A percentile compares a stretch with the other conserved stretches of the same genome.
Evolutionary conservation across 2,113 vertebrate species (phyloP).

Genomic region (Cercopithecus mona): DNA sequence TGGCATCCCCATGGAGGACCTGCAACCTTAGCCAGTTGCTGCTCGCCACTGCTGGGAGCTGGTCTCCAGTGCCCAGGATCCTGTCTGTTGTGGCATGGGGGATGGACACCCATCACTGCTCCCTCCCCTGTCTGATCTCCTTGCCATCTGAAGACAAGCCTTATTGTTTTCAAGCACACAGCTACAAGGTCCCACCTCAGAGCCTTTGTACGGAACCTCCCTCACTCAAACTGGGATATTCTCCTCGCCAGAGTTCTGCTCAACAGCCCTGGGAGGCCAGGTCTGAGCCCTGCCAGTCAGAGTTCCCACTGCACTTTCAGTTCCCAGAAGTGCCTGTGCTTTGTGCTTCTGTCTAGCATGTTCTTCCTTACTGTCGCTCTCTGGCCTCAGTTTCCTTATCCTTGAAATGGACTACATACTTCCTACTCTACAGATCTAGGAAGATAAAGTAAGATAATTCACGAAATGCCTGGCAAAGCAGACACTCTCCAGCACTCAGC

Average conservation of each 20-base stretch:
- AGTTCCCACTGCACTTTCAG: too few relatives aligned
- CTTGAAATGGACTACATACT: not conserved
- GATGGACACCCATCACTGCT: rapidly evolving
- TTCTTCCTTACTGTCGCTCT: not conserved
- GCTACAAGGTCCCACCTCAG: not conserved
- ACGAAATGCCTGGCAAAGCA: not conserved
- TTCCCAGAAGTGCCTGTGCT: not conserved
- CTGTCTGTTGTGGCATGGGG: too few relatives aligned
- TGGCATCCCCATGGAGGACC: not conserved
- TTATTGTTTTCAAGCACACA: not conserved
- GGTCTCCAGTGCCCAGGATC: not conserved
- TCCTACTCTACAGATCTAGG: not conserved
- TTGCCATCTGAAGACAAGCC: not conserved
- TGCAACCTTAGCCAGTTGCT: not conserved
- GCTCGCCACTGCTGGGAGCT: not conserved
- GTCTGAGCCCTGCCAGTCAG: rapidly evolving
- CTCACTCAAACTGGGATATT: rapidly evolving
- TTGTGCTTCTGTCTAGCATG: not conserved
- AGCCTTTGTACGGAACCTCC: not conserved
- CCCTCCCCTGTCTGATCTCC: not conserved
- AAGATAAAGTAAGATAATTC: not conserved
- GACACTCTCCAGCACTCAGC: not conserved
- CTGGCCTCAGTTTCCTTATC: not conserved
- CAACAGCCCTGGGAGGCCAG: rapidly evolving
- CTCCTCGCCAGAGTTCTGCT: not conserved